Base-by-base conservation (phyloP, 2,888 invertebrate genomes). In the Xestia rhomboidea region DNA sequence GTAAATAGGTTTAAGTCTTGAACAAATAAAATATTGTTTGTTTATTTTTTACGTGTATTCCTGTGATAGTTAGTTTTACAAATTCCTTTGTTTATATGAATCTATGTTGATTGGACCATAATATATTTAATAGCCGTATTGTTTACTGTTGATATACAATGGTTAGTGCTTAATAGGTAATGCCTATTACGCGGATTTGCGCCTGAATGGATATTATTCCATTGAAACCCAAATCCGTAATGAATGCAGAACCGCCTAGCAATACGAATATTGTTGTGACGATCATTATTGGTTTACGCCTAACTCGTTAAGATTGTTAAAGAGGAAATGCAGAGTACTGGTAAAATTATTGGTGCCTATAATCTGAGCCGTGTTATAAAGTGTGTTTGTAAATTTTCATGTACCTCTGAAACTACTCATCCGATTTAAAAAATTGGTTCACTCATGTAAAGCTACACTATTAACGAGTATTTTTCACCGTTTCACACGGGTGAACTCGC, bases 181-280 rank as follows among this genome's bases (percentile, higher is more conserved):
- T 83, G 67, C 78, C 80, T 83, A 77, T 83, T 86, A 78, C 78
- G 81, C 73, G 64, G 84, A 86, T 86, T 86, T 86, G 77, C 78
- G 77, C 68, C 60, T 76, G 68, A 84, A 86, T 86, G 60, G 71
- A 75, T 70, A 84, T 73, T 81, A 86, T 84, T 77, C 81, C 72
- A 86, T 79, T 86, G 75, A 82, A 78, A 76, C 68, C 70, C 70
- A 77, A 79, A 86, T 79, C 79, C 63, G 51, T 77, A 67, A 84
- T 85, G 75, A 81, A 86, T 81, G 76, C 74, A 77, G 69, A 71
- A 70, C 44, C 76, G 49, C 41, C 41, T 68, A 73, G 71, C 84
- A 75, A 83, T 82, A 62, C 75, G 15, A 70, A 82, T 74, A 81
- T 68, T 79, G 68, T 79, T 80, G 11, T 62, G 71, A 49, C 13